Evolutionary conservation across 2,888 invertebrate species (phyloP), one percentile per base, ranked within the genome.

Genomic region (Tenthredo amoena): DNA sequence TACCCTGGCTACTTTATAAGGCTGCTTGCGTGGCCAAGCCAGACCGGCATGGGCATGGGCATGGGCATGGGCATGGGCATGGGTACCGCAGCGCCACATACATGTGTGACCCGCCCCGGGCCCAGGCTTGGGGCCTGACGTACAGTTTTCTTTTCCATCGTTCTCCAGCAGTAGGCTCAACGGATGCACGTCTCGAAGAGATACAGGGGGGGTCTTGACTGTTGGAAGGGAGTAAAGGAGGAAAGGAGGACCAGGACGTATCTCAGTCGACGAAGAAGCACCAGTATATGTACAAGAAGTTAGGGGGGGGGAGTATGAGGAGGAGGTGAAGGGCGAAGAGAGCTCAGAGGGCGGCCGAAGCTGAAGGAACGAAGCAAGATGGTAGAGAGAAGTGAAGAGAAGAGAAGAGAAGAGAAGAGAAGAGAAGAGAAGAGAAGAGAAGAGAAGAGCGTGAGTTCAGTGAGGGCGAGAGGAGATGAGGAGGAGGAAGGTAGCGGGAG

Each of bases 1-100:
- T 93, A 92, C 91, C 89, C 87, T 89, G 91, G 92, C 93, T 93
- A 93, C 93, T 93, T 93, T 93, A 93, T 92, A 93, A 92, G 92
- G 92, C 92, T 92, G 92, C 91, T 90, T 86, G 89, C 88, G 43
- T 90, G 90, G 83, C 85, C 77, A 87, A 21, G 65, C 40, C 37
- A 6, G 86, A 86, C 87, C 87, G 89, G 47, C 43, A 47, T 50
- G 26, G 21, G 47, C 34, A 65, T 65, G 21, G 26, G 26, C 65
- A 65, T 31, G 62, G 62, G 21, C 21, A 58, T 58, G 62, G 62
- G 21, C 26, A 65, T 65, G 31, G 65, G 50, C 55, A 68, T 68
- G 34, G 68, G 55, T n/a, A 68, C 68, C 31, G 10, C 21, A 40
- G 40, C 43, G 43, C 21, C 43, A 74, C 72, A 74, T 77, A 55